A percentile compares a stretch with the other conserved stretches of the same genome.
Evolutionary conservation across 2,113 vertebrate genomes (phyloP).

Genomic region (Pelusios castaneus): DNA sequence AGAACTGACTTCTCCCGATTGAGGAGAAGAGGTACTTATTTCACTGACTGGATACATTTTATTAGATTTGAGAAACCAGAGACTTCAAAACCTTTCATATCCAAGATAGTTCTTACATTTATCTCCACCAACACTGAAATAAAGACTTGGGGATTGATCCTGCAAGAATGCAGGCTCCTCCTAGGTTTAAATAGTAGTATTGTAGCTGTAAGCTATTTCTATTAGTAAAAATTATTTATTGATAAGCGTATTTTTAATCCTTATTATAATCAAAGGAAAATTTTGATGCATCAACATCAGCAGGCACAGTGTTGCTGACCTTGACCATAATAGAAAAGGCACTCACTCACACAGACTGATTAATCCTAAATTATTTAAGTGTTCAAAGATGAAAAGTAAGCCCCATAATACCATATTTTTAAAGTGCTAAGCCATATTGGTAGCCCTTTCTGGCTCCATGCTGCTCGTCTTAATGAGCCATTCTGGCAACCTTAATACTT

Average conservation of each 20-base stretch:
- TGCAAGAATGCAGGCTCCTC: neutral
- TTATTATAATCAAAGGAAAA: neutral
- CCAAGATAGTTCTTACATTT: neutral
- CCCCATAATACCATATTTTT: neutral
- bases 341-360: neutral
- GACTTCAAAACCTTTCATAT: neutral
- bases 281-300: neutral
- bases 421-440: neutral
- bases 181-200: neutral
- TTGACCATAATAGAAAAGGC: neutral
- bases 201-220: neutral
- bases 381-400: neutral
- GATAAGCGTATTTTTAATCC: neutral
- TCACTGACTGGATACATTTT: neutral
- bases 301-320: neutral
- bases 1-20: neutral
- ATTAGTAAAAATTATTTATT: neutral
- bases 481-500: neutral
- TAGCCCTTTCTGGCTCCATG: neutral
- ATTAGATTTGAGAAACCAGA: neutral
- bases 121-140: neutral
- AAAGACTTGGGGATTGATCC: neutral
- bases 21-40: neutral
- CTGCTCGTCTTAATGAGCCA: neutral
- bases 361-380: neutral